Base-by-base conservation (phyloP, 1,140 invertebrate species). In the Ceratina calcarata region DNA sequence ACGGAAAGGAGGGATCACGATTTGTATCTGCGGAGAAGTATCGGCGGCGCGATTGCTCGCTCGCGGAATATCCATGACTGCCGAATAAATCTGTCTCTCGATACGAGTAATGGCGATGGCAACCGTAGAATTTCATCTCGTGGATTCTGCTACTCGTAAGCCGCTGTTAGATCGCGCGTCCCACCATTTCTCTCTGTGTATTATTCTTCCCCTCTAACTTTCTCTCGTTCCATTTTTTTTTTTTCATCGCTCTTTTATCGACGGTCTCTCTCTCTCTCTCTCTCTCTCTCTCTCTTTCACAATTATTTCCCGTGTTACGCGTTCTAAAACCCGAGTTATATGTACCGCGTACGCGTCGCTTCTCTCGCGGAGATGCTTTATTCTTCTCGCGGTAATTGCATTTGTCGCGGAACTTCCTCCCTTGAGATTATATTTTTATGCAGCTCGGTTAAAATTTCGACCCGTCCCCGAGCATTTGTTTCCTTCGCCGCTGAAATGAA, bases 1-100 rank as follows among this genome's bases (percentile, higher is more conserved):
- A 68, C 27, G 45, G 75, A 72, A 79, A 82, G 83, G 71, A 86
- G 71, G 71, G 85, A 85, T 85, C 80, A 68, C 80, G 78, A 85
- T 85, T 71, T 76, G 84, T 82, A 82, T 84, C 79, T 71, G 57
- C n/a, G 51, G 62, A n/a, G 12, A 55, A 76, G 83, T 70, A 73
- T 72, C 49, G 70, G 57, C 60, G 27, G 24, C 7, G 70, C 65
- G 81, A 84, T 84, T 76, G 82, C 69, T 72, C 71, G 83, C 6
- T 72, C 77, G 55, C 61, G 20, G 83, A 49, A 85, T 70, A 72
- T 51, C 58, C 77, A 70, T 68, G 82, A 77, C 71, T 69, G 53
- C 51, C 68, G 72, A 77, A 85, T 85, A 85, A 85, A 84, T 84
- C 79, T 84, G 61, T 61, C 61, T 45, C 67, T 49, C 20, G 18